phyloP scores from a whole-genome alignment of 2,888 invertebrate species.

The Perithous albicinctus region DNA sequence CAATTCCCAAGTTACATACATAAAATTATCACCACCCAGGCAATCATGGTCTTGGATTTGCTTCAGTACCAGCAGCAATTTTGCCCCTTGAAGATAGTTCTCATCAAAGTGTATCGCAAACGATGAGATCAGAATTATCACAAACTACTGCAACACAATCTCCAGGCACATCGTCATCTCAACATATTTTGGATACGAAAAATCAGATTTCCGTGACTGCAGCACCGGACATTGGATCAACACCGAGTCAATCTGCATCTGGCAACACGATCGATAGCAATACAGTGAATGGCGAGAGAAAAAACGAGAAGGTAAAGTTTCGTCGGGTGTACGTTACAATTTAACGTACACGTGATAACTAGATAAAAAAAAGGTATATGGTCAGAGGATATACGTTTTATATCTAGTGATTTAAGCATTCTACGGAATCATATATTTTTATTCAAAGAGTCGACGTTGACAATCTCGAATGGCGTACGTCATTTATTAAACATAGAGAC shows the following conservation, averaged over 20 bases:
- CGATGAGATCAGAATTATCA: constrained; percentile 47
- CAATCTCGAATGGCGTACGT: neutral
- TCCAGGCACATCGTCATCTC: constrained; percentile 45
- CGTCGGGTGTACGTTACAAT: neutral
- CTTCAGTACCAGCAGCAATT: constrained; percentile 66
- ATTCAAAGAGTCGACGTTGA: neutral
- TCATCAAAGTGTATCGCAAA: constrained; percentile 19
- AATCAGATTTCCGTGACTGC: constrained; percentile 52
- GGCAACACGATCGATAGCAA: constrained; percentile 36
- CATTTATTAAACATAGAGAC: constrained; percentile 9
- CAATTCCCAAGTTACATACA: neutral
- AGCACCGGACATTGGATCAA: constrained; percentile 57
- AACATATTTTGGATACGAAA: constrained; percentile 27
- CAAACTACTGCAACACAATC: constrained; percentile 63
- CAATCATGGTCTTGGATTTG: constrained; percentile 73
- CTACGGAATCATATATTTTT: neutral
- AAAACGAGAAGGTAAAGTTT: constrained; percentile 56
- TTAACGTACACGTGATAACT: neutral
- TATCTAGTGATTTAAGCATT: neutral
- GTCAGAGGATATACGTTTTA: neutral
- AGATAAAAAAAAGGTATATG: too few species aligned
- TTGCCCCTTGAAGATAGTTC: constrained; percentile 66
- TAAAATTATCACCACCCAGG: constrained; percentile 60
- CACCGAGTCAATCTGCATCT: constrained; percentile 34
- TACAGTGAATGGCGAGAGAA: constrained; percentile 12